Percentiles rank a stretch among this genome's conserved stretches.
Evolutionary conservation across 2,888 invertebrate genomes (phyloP).

Genomic region (Thereva unica): DNA sequence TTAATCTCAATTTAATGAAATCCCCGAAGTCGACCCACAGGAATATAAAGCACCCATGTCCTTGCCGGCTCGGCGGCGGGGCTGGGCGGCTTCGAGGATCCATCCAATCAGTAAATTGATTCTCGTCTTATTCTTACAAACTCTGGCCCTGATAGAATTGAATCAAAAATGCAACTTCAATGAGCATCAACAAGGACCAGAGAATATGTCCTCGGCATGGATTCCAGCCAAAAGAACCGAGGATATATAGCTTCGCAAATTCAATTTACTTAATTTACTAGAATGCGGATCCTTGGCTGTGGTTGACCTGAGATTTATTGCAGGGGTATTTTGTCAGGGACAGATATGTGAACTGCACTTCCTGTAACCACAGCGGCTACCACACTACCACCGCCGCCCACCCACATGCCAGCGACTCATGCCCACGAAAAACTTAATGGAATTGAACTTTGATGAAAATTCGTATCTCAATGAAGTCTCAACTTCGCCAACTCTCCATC

Average conservation of each 20-base stretch:
- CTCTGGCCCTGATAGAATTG: slow-evolving; percentile 13
- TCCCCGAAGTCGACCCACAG: slow-evolving; percentile 16
- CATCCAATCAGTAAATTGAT: slow-evolving; percentile 34
- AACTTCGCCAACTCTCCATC: no score
- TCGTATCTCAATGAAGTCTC: no score
- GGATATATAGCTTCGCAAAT: slow-evolving; percentile 36
- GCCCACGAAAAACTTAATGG: no score
- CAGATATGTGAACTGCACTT: background rate
- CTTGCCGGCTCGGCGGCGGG: background rate
- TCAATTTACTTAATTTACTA: slow-evolving; percentile 38
- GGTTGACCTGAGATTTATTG: slow-evolving; percentile 17
- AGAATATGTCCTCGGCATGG: background rate
- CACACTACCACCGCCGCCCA: no score
- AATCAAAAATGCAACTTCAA: slow-evolving; percentile 5
- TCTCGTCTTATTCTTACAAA: slow-evolving; percentile 3
- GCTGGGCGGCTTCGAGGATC: slow-evolving; percentile 11
- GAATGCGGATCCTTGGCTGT: slow-evolving; percentile 31
- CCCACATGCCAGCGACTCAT: no score
- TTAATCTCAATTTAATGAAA: slow-evolving; percentile 39
- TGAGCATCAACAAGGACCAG: no score
- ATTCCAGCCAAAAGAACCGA: background rate
- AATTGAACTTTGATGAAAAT: no score
- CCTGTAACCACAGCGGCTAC: no score
- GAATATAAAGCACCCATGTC: background rate
- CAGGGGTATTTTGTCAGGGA: background rate